phyloP scores from a whole-genome alignment of 1,140 invertebrate species.

The Caenorhabditis tropicalis region DNA sequence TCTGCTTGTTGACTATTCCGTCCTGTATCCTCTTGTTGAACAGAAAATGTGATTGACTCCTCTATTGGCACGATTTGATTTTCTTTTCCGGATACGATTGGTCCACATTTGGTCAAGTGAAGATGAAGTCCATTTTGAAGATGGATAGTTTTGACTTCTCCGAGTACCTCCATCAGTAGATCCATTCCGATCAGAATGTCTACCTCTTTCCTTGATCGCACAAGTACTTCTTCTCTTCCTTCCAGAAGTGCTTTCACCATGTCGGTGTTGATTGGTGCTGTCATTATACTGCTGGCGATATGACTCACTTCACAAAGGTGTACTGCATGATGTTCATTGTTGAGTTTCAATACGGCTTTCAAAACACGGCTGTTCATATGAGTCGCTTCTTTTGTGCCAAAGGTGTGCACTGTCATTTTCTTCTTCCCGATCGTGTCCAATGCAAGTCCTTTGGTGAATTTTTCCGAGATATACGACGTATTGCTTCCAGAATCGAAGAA shows the following conservation, averaged over 20 bases:
- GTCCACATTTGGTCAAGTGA: not conserved
- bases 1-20: not conserved
- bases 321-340: not conserved
- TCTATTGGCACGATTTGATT: not conserved
- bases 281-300: not conserved
- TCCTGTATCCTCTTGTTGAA: not conserved
- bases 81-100: not conserved
- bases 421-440: not conserved
- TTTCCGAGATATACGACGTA: not conserved
- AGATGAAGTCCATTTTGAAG: not conserved
- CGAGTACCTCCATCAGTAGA: not conserved
- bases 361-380: not conserved
- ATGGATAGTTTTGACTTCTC: not conserved
- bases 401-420: not conserved
- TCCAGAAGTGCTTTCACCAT: not conserved
- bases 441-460: not conserved
- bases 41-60: not conserved
- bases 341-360: not conserved
- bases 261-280: not conserved
- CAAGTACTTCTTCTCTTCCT: not conserved
- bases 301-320: not conserved
- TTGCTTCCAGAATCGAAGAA: not conserved
- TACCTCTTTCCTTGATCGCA: not conserved
- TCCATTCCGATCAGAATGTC: not conserved
- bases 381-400: not conserved